Base-by-base conservation (phyloP, 2,797 vertebrate genomes). In the Oreortyx pictus region DNA sequence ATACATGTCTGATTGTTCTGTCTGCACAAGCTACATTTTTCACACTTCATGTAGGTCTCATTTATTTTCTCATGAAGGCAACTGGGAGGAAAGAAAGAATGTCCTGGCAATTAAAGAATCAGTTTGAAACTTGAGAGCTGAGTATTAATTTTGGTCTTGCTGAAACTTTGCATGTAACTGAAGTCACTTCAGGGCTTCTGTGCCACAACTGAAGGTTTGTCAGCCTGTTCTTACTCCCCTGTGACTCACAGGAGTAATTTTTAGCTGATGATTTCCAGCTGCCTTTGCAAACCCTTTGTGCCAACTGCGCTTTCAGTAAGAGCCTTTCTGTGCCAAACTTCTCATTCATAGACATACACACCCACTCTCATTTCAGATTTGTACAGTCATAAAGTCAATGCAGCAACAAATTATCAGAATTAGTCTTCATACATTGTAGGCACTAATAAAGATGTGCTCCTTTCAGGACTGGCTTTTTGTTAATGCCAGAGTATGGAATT, bases 191-290 rank as follows among this genome's bases (percentile, higher is more conserved):
- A 85, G 82, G 66, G 70, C 81, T 85, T 75, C 65, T 74, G 47
- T 62, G 49, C 49, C 82, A 50, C 11, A 49, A 78, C 46, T 43
- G 46, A 72, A 72, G 82, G 41, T 83, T 85, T 83, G 12, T 65
- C 74, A 79, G 66, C 27, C 85, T 88, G 64, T 62, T 83, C 62
- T 54, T 65, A 15, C 39, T 83, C 70, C 44, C 33, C 56, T 37
- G 74, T 84, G 71, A 82, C 74, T 83, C 88, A 60, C 24, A 73
- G 50, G 43, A 82, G 25, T 14, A 7, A 24, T 86, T 93, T 91
- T 88, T 23, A 75, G 89, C 76, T 76, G 82, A 72, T 24, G 3
- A 86, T 82, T 88, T 92, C 56, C 87, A 92, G 47, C 89, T 90
- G 65, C 76, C 84, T 90, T 82, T 80, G 65, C 39, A 82, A 85